A percentile compares a stretch with the other conserved stretches of the same genome.
phyloP scores from a whole-genome alignment of 1,140 invertebrate species.

The Drepana arcuata region DNA sequence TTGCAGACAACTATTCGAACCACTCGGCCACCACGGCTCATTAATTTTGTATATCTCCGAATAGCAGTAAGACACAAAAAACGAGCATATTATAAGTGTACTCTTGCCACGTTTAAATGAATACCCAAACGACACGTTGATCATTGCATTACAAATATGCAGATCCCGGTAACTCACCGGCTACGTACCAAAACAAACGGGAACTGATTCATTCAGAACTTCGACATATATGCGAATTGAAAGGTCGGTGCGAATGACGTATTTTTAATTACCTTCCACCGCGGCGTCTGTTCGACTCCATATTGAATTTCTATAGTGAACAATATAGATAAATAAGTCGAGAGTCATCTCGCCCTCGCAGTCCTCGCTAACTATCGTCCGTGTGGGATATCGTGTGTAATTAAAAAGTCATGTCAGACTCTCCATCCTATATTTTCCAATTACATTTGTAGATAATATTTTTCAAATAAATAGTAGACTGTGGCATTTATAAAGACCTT shows the following conservation, averaged over 20 bases:
- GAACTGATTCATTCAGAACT: slow-evolving; percentile 69
- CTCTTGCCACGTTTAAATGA: too few relatives aligned
- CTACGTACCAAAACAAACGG: slow-evolving; percentile 54
- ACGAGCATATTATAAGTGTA: too few relatives aligned
- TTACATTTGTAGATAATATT: too few relatives aligned
- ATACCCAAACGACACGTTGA: neutral
- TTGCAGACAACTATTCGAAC: too few relatives aligned
- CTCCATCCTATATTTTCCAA: too few relatives aligned
- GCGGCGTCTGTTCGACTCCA: slow-evolving; percentile 42
- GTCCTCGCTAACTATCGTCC: slow-evolving; percentile 15
- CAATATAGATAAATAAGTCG: slow-evolving; percentile 58
- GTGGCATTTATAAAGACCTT: too few relatives aligned
- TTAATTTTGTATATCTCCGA: too few relatives aligned
- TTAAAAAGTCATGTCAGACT: slow-evolving; percentile 20
- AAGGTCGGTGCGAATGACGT: slow-evolving; percentile 67
- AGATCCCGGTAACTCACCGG: too few relatives aligned
- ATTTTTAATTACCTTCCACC: slow-evolving; percentile 69
- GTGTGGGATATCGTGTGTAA: slow-evolving; percentile 13
- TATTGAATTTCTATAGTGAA: slow-evolving; percentile 65
- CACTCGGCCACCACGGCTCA: too few relatives aligned
- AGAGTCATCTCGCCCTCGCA: slow-evolving; percentile 20
- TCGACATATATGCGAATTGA: slow-evolving; percentile 67
- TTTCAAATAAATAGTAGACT: too few relatives aligned
- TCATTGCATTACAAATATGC: too few relatives aligned
- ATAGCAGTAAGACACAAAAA: too few relatives aligned